Evolutionary conservation across 2,888 invertebrate genomes (phyloP), one percentile per base, ranked within the genome.

Genomic region (Platerodrilus igneus): DNA sequence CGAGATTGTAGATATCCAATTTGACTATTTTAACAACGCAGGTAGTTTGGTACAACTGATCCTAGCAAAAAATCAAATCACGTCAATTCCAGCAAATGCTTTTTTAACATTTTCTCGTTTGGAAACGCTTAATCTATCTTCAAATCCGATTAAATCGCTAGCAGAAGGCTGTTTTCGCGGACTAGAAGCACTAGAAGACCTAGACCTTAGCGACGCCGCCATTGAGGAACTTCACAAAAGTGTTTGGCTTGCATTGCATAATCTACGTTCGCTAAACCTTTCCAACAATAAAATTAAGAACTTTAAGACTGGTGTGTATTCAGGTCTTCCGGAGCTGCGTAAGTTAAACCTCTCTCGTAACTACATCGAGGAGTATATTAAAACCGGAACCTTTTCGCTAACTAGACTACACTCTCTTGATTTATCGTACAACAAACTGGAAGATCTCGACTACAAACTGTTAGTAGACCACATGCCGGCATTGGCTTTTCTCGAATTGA

Each of bases 401-500:
- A 56, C 57, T 21, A 64, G 56, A 44, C 43, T 68, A 5, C 61
- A 66, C 38, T 57, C 60, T 15, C 41, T 68, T 17, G 68, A 68
- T 46, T 38, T 68, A 3, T 63, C 66, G 0, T 43, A 51, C 33
- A 68, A 67, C 40, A 52, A 56, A 7, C 43, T 68, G 5, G 48
- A 48, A 1, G 57, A 64, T 44, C 40, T 68, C 3, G 64, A 68
- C 42, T 68, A 66, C 43, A 54, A 57, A 7, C 45, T 51, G 4
- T 43, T 68, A 13, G 52, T 62, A 7, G 46, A 56, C 1, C 53
- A 66, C 31, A 44, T 65, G 26, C 66, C 66, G 0, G 56, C 54
- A 13, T 44, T 68, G 3, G 46, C 63, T 1, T 60, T 59, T 34
- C 33, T 68, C 2, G 48, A 50, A 26, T 38, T 68, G 6, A 57